Evolutionary conservation across 2,797 vertebrate species (phyloP), one percentile per base, ranked within the genome.

Genomic region (Diceros bicornis): DNA sequence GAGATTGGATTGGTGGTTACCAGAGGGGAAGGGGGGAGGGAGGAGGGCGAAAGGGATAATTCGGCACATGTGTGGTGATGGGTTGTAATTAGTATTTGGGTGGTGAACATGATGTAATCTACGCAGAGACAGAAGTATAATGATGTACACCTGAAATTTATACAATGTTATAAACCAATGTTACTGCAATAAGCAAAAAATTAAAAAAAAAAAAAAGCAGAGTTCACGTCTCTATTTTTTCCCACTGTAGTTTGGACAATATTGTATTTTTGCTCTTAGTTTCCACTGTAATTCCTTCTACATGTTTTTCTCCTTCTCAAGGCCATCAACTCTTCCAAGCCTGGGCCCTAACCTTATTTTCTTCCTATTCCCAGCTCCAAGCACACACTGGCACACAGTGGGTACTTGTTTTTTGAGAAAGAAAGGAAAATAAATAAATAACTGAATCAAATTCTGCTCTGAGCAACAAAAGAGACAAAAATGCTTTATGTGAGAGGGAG

Each of bases 391-490:
- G 9, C 10, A 83, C 6, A 89, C 1, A 50, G 21, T 20, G 57
- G 41, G 25, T 14, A 16, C 12, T 72, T 95, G 77, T 21, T 57
- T 41, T 61, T 61, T 64, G 55, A 79, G 64, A 69, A 91, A 25
- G 27, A 69, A 89, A 72, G 18, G 34, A 50, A 94, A 87, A 83
- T 62, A 78, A 52, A 79, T 81, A 17, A 74, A 71, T 20, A 87
- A 52, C 1, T 37, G 61, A 83, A 62, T 87, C 44, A 82, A 91
- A 82, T 47, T 82, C 23, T 74, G 4, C 9, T 81, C 2, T n/a
- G 10, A 32, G 57, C 82, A 85, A 52, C 47, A 77, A 50, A 83
- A 55, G 57, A 90, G 84, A 87, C 4, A 74, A 92, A 94, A 89
- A 37, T 29, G 23, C 7, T 75, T 90, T 71, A 44, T 62, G 21